Evolutionary conservation across 2,797 vertebrate species (phyloP).

Genomic region (Eulemur coronatus): DNA sequence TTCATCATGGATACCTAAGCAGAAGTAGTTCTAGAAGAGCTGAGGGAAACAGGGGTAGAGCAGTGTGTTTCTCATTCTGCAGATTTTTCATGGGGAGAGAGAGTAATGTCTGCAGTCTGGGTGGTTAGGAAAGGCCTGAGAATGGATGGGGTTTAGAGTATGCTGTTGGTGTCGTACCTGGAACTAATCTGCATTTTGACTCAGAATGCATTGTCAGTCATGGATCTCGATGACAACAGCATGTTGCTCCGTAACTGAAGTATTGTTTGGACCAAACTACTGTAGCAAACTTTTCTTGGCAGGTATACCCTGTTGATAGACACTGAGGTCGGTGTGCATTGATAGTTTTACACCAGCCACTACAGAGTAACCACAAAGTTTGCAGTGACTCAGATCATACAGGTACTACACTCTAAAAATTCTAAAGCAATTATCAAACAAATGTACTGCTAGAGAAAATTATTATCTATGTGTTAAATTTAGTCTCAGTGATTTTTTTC

Average conservation of each 20-base stretch:
- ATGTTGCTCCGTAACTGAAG: slow-evolving; percentile 36
- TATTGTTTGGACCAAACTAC: slow-evolving; percentile 32
- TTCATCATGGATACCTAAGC: neutral
- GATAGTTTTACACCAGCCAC: neutral
- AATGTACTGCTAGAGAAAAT: slow-evolving; percentile 21
- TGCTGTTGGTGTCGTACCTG: neutral
- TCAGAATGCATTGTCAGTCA: neutral
- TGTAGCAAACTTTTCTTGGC: slow-evolving; percentile 45
- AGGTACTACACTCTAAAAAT: neutral
- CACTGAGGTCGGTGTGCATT: neutral
- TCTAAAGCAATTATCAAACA: slow-evolving; percentile 28
- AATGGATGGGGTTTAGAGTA: neutral
- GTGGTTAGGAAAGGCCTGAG: neutral
- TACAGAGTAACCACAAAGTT: slow-evolving; percentile 18
- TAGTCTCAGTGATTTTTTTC: neutral
- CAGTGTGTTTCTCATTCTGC: neutral
- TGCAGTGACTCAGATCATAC: neutral
- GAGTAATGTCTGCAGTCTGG: neutral
- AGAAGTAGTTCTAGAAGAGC: neutral
- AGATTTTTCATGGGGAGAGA: neutral
- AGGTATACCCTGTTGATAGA: slow-evolving; percentile 37
- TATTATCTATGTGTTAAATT: neutral
- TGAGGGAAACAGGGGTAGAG: neutral
- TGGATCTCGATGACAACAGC: neutral
- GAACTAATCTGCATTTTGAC: neutral